These are phyloP conservation scores for Corticium candelabrum DNA, from an alignment of 37 sponge, comb jelly and placozoan species.

Conservation along the genomic window DNA sequence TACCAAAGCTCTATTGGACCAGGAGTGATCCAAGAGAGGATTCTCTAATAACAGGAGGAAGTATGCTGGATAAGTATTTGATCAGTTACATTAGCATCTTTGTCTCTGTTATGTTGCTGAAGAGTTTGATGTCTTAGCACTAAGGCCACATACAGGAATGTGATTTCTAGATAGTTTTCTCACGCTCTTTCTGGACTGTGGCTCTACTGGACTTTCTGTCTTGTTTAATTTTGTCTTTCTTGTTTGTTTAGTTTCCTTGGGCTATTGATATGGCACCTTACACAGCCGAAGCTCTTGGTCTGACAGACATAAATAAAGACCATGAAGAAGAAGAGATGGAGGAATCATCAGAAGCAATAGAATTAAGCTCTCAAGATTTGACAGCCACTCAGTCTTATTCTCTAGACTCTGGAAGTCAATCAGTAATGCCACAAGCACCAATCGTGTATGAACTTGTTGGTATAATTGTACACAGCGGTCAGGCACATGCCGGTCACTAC, in stretches of 20 bases:
- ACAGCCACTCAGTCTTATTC: not conserved
- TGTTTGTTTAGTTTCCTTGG: slow-evolving; percentile 60
- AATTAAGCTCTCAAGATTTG: too few relatives aligned
- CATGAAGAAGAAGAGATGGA: slow-evolving; percentile 12
- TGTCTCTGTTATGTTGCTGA: too few relatives aligned
- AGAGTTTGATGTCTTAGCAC: too few relatives aligned
- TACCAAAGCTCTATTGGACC: too few relatives aligned
- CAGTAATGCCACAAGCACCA: not conserved
- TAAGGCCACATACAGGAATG: too few relatives aligned
- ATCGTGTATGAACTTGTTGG: slow-evolving; percentile 64
- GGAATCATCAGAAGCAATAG: too few relatives aligned
- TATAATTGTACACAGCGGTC: slow-evolving; percentile 87
- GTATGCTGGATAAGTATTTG: too few relatives aligned
- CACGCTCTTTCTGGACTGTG: not conserved
- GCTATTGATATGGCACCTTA: slow-evolving; percentile 81
- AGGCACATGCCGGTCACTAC: slow-evolving; percentile 95
- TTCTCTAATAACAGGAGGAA: too few relatives aligned
- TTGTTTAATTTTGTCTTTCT: not conserved
- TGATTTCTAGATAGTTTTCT: not conserved
- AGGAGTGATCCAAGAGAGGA: too few relatives aligned
- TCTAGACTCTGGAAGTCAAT: not conserved
- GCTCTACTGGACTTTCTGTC: not conserved
- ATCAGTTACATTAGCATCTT: too few relatives aligned
- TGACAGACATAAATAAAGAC: slow-evolving; percentile 31
- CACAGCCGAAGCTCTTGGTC: slow-evolving; percentile 64